Percentiles rank a stretch among this genome's conserved stretches.
Evolutionary conservation across 2,113 vertebrate genomes (phyloP).

Genomic region (Gnathonemus echidnorhynchus): DNA sequence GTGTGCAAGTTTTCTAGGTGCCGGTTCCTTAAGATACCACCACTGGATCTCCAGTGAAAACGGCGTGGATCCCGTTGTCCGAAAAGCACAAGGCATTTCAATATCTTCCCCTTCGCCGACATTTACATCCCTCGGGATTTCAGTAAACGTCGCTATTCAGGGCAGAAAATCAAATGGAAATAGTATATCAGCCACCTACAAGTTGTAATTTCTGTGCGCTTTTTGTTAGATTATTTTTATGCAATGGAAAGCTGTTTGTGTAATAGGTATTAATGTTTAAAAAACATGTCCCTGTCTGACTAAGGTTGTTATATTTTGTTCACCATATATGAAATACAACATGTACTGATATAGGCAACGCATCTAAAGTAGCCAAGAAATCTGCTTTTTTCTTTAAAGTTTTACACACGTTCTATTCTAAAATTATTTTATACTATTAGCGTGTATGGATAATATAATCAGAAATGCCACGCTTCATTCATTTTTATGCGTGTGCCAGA

Average conservation of each 20-base stretch:
- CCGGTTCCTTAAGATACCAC: conserved; percentile 85
- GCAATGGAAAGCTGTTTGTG: neutral
- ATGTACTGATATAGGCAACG: neutral
- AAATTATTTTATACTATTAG: neutral
- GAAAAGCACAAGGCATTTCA: conserved; percentile 93
- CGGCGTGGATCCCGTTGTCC: conserved; percentile 75
- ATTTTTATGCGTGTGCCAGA: neutral
- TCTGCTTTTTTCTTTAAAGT: neutral
- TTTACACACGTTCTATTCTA: neutral
- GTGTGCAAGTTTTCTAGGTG: conserved; percentile 67
- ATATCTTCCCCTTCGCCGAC: conserved; percentile 89
- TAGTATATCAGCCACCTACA: neutral
- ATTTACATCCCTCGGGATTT: conserved; percentile 89
- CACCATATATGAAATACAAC: neutral
- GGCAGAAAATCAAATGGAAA: conserved; percentile 34
- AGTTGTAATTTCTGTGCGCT: neutral
- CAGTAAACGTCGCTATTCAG: conserved; percentile 77
- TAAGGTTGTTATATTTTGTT: neutral
- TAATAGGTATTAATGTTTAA: neutral
- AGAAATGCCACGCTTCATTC: neutral
- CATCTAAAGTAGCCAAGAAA: neutral
- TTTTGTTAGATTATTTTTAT: neutral
- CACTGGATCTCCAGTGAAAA: conserved; percentile 93
- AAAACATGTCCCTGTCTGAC: neutral
- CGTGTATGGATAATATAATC: neutral